A percentile compares a stretch with the other conserved stretches of the same genome.
Conservation (phyloP, 2,888 invertebrate species). For the Zonitis immaculata region DNA sequence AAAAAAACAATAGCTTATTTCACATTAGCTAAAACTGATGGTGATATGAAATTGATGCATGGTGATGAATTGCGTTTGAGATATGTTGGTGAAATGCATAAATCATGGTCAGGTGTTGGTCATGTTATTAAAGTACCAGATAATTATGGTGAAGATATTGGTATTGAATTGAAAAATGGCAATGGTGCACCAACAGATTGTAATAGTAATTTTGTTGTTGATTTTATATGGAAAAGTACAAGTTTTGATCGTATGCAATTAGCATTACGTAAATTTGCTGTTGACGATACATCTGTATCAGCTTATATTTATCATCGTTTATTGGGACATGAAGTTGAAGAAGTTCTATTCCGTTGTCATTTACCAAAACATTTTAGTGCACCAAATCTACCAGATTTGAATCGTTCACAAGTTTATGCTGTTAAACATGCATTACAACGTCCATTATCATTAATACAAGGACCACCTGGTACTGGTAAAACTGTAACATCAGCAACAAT, state of each 20-base stretch:
- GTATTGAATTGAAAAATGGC: slow-evolving; percentile 90
- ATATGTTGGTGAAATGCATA: slow-evolving; percentile 88
- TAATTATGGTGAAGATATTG: slow-evolving; percentile 97
- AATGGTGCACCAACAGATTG: slow-evolving; percentile 91
- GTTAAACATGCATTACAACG: slow-evolving; percentile 97
- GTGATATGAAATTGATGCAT: slow-evolving; percentile 98
- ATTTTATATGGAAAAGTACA: slow-evolving; percentile 99
- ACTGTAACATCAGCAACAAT: slow-evolving; percentile 99
- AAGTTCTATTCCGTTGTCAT: slow-evolving; percentile 84
- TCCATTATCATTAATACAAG: slow-evolving; percentile 95
- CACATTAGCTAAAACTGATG: slow-evolving; percentile 93
- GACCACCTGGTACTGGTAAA: slow-evolving; percentile 96
- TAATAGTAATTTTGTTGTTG: slow-evolving; percentile 93
- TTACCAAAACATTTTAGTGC: slow-evolving; percentile 96
- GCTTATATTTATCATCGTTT: slow-evolving; percentile 97
- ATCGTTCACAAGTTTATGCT: slow-evolving; percentile 96
- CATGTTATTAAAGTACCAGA: slow-evolving; percentile 96
- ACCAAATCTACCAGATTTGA: slow-evolving; percentile 94
- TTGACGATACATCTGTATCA: slow-evolving; percentile 94
- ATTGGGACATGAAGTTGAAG: slow-evolving; percentile 91
- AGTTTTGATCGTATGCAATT: slow-evolving; percentile 97
- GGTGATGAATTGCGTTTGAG: slow-evolving; percentile 94
- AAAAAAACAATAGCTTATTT: slow-evolving; percentile 98
- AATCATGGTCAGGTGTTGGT: slow-evolving; percentile 96
- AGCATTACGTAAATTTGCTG: slow-evolving; percentile 90